Evolutionary conservation across 1,140 invertebrate species (phyloP).

Genomic region (Teleopsis dalmanni): DNA sequence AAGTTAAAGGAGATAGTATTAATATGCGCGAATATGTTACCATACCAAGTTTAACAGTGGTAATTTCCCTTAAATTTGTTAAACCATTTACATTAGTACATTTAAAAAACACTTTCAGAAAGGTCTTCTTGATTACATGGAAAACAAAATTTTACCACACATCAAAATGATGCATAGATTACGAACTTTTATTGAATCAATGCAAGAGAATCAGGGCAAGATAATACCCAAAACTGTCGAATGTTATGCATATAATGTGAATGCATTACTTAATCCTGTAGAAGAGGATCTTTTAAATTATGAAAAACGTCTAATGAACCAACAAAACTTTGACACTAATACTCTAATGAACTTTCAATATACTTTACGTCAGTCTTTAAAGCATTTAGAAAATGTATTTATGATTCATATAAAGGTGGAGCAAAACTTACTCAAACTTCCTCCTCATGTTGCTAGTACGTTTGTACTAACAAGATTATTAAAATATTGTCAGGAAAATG

Average conservation of each 20-base stretch:
- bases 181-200: constrained; percentile 21
- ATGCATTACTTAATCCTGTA: constrained; percentile 27
- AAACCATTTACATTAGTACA: background rate
- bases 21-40: constrained; percentile 19
- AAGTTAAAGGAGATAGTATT: constrained; percentile 16
- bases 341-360: constrained; percentile 17
- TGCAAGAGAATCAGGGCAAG: constrained; percentile 12
- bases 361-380: constrained; percentile 18
- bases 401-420: constrained; percentile 11
- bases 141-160: constrained; percentile 6
- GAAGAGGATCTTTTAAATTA: constrained; percentile 15
- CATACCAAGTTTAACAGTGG: constrained; percentile 23
- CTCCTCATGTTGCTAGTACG: constrained; percentile 22
- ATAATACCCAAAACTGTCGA: constrained; percentile 3
- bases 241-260: constrained; percentile 27
- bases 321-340: constrained; percentile 3
- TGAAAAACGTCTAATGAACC: constrained; percentile 17
- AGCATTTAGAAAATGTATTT: constrained; percentile 9
- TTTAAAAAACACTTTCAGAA: constrained; percentile 5
- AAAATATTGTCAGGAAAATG: constrained; percentile 11
- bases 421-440: constrained; percentile 10
- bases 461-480: constrained; percentile 25
- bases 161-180: constrained; percentile 19
- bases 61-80: constrained; percentile 12
- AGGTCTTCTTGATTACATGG: constrained; percentile 7